These are phyloP conservation scores for Microchrysa polita DNA, from an alignment of 2,888 invertebrate genomes.

Conservation along the genomic window DNA sequence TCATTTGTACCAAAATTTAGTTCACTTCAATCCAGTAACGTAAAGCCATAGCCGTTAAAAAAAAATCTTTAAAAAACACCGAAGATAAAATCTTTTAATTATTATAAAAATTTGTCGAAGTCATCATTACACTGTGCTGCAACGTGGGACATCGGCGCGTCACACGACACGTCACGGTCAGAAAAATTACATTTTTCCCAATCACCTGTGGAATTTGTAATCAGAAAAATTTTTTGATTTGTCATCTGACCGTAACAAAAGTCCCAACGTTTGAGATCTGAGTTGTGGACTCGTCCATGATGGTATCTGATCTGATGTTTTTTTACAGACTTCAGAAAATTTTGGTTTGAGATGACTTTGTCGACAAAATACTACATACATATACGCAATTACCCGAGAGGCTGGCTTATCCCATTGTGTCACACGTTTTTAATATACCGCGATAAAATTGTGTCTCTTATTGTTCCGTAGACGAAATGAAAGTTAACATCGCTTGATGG, in stretches of 20 bases:
- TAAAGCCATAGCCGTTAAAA: no score
- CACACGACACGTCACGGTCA: slow-evolving; percentile 5
- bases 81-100: slow-evolving; percentile 8
- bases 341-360: background rate
- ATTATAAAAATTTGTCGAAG: background rate
- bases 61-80: no score
- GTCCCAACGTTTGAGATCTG: slow-evolving; percentile 23
- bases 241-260: slow-evolving; percentile 32
- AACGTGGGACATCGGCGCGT: slow-evolving; percentile 11
- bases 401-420: no score
- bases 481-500: no score
- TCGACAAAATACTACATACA: no score
- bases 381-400: no score
- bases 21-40: no score
- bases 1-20: no score
- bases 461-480: no score
- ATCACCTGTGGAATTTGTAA: slow-evolving; percentile 20
- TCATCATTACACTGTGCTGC: slow-evolving; percentile 1
- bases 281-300: background rate
- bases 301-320: slow-evolving; percentile 8
- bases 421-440: no score
- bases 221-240: slow-evolving; percentile 23
- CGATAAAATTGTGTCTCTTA: no score
- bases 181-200: slow-evolving; percentile 29
- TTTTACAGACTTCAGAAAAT: no score